Percentiles rank a stretch among this genome's conserved stretches.
These are phyloP conservation scores for Nanorana parkeri DNA, from an alignment of 2,113 vertebrate species.

Conservation along the genomic window DNA sequence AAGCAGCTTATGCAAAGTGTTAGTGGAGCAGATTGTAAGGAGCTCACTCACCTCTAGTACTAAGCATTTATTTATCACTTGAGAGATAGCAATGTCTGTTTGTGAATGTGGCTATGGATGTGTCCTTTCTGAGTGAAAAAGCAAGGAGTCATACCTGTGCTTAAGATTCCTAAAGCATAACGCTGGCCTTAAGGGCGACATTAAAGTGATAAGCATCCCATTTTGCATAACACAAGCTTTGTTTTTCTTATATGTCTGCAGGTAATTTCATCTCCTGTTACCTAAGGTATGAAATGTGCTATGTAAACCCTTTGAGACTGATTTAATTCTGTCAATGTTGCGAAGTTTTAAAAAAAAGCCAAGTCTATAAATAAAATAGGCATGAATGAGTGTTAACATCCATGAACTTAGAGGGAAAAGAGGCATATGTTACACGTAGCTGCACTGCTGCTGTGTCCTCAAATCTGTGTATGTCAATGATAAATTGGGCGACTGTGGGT, in stretches of 20 bases:
- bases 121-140: background rate
- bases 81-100: too few relatives aligned
- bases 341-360: background rate
- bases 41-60: too few relatives aligned
- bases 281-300: slow-evolving; percentile 23
- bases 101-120: background rate
- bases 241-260: slow-evolving; percentile 11
- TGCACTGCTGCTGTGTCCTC: slow-evolving; percentile 1
- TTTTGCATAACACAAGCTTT: background rate
- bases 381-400: slow-evolving; percentile 11
- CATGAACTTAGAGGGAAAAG: slow-evolving; percentile 7
- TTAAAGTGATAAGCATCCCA: slow-evolving; percentile 1
- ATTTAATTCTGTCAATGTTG: slow-evolving; percentile 3
- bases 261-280: slow-evolving; percentile 7
- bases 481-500: slow-evolving; percentile 48
- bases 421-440: slow-evolving; percentile 36
- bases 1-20: too few relatives aligned
- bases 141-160: too few relatives aligned
- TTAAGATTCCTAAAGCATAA: background rate
- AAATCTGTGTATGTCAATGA: slow-evolving; percentile 20
- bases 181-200: background rate
- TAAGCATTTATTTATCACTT: too few relatives aligned
- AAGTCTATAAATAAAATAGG: slow-evolving; percentile 25
- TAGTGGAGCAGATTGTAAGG: too few relatives aligned
- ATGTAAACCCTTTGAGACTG: background rate